Conservation (phyloP, 2,888 invertebrate genomes). For the Heliconius hortense region DNA sequence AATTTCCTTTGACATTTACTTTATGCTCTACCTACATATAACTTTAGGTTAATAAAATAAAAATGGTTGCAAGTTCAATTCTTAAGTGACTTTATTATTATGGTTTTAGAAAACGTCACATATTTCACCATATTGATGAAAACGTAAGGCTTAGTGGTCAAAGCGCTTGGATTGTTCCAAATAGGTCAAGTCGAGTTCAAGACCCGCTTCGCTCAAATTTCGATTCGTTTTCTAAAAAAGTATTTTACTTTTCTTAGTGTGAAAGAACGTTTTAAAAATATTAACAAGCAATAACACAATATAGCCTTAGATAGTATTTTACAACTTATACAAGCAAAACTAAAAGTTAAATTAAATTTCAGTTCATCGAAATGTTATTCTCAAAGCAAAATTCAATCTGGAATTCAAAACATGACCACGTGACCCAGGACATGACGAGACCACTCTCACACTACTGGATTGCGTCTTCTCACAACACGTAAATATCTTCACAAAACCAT, state of each 20-base stretch:
- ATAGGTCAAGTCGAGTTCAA: too few species aligned
- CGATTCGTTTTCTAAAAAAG: too few species aligned
- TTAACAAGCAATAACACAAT: too few species aligned
- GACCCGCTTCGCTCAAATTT: too few species aligned
- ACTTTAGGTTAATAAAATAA: neutral
- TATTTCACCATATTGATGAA: too few species aligned
- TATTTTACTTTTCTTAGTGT: too few species aligned
- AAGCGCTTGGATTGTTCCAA: too few species aligned
- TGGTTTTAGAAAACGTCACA: too few species aligned
- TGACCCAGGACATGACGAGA: slow-evolving; percentile 94
- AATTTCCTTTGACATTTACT: slow-evolving; percentile 4
- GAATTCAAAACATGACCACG: slow-evolving; percentile 87
- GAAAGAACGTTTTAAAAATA: too few species aligned
- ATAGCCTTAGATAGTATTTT: too few species aligned
- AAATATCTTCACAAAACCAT: slow-evolving; percentile 55
- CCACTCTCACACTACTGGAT: slow-evolving; percentile 97
- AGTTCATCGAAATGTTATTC: slow-evolving; percentile 95
- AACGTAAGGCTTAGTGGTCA: too few species aligned
- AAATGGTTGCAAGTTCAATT: neutral
- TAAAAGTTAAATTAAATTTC: slow-evolving; percentile 46
- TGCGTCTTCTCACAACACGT: slow-evolving; percentile 98
- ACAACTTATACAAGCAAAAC: neutral
- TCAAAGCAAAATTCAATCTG: slow-evolving; percentile 97
- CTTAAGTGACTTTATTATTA: neutral
- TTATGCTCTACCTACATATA: neutral